Evolutionary conservation across 2,797 vertebrate species (phyloP).

Genomic region (Clarias pachynema): DNA sequence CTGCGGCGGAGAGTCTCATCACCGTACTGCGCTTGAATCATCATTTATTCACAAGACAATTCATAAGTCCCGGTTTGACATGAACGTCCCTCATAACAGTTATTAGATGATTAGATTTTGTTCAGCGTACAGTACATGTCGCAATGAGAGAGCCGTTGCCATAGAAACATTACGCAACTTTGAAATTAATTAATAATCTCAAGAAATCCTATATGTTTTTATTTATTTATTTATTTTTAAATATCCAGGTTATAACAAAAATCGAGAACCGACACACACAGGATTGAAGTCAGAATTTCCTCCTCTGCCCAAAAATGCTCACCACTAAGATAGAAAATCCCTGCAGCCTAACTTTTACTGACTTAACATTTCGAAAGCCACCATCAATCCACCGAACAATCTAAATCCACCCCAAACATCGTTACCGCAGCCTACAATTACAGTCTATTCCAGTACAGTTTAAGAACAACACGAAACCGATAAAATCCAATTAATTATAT

Average conservation of each 20-base stretch:
- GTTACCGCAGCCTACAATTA: constrained; percentile 55
- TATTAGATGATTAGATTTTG: background rate
- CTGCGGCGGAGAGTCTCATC: no score
- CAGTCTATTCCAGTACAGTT: constrained; percentile 54
- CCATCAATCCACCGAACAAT: constrained; percentile 48
- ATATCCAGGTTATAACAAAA: background rate
- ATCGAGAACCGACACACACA: constrained; percentile 5
- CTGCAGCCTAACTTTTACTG: constrained; percentile 42
- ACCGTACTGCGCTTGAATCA: no score
- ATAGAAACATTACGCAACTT: background rate
- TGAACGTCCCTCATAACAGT: no score
- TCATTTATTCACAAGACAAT: no score
- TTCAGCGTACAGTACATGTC: background rate
- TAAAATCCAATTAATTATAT: constrained; percentile 58
- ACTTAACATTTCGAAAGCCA: constrained; percentile 52
- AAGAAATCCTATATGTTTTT: background rate
- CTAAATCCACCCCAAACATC: constrained; percentile 45
- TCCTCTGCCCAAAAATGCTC: constrained; percentile 31
- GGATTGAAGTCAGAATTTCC: constrained; percentile 38
- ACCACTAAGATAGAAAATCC: constrained; percentile 43
- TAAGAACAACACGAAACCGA: constrained; percentile 52
- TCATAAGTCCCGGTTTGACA: no score
- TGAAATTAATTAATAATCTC: no score
- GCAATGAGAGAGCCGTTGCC: background rate
- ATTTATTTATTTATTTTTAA: no score